These are phyloP conservation scores for Chrysemys picta DNA, from an alignment of 2,113 vertebrate species.

Conservation along the genomic window DNA sequence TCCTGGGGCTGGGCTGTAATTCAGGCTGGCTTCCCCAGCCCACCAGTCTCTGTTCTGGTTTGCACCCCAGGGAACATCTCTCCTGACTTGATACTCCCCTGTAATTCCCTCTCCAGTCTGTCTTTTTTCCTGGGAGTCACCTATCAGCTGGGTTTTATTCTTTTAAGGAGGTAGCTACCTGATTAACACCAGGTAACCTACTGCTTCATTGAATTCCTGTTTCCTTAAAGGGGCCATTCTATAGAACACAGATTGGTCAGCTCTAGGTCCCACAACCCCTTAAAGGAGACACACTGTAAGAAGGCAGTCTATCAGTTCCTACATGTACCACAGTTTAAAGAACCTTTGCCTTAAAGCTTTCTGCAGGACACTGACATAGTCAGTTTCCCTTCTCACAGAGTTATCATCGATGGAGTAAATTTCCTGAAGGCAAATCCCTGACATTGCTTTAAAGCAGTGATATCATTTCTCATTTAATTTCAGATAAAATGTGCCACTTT, in stretches of 20 bases:
- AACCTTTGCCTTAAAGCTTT: background rate
- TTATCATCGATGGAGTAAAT: background rate
- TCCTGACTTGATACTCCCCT: background rate
- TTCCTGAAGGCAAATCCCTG: background rate
- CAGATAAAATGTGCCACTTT: background rate
- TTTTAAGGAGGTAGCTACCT: background rate
- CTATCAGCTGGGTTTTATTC: background rate
- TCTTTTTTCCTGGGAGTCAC: background rate
- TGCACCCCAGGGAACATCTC: rapidly evolving
- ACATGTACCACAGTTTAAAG: too few relatives aligned
- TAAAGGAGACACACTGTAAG: too few relatives aligned
- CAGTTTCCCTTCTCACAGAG: background rate
- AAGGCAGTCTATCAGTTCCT: too few relatives aligned
- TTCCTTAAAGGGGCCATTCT: background rate
- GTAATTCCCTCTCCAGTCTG: rapidly evolving
- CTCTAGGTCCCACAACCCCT: too few relatives aligned
- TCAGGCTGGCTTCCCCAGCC: background rate
- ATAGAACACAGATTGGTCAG: background rate
- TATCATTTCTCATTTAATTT: background rate
- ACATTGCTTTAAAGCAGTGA: background rate
- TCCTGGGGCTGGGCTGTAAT: background rate
- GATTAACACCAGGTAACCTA: background rate
- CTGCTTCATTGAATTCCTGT: background rate
- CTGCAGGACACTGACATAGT: background rate
- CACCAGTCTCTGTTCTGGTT: background rate